Base-by-base conservation (phyloP, 1,140 invertebrate species). In the Drosophila asahinai region DNA sequence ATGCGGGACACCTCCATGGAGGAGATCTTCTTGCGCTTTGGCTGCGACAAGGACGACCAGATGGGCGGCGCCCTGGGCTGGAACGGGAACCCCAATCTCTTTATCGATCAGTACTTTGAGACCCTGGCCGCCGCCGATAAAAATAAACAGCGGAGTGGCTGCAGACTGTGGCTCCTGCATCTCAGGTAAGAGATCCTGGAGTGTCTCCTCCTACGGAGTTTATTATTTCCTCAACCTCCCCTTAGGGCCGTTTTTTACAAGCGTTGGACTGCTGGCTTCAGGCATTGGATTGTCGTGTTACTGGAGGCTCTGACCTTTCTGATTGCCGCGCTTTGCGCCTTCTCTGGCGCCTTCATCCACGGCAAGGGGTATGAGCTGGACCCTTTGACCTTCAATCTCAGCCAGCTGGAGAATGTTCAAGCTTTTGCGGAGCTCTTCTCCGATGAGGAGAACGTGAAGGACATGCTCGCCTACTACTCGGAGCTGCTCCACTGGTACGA, bases 1-100 rank as follows among this genome's bases (percentile, higher is more conserved):
- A 96, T 98, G 1, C 97, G 97, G 8, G 98, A 98, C 96, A 98
- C 97, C 11, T 98, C 97, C 1, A 92, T 98, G 51, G 98, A 98
- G 92, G 98, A 99, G 92, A 97, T 97, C 14, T 95, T 95, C 72
- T n/a, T 92, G 59, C 70, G 86, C 0, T 86, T 91, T 22, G 90
- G 87, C 9, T 67, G 68, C 52, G 89, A 86, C 33, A 61, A 84
- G 0, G 48, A 43, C 2, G 74, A 84, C 27, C 48, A 63, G 3
- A 74, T 30, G 11, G 66, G 42, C 1, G 79, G 68, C 1, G 36
- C 30, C 3, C 22, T 51, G 2, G 40, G 58, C 15, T 43, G 25
- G 43, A 17, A 33, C 17, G 70, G 65, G 17, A 63, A 72, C 40
- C 42, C 78, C 6, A 43, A 17, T 19, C 1, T 49, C 9, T 42